phyloP scores from a whole-genome alignment of 2,113 vertebrate genomes.

The Nanorana parkeri region DNA sequence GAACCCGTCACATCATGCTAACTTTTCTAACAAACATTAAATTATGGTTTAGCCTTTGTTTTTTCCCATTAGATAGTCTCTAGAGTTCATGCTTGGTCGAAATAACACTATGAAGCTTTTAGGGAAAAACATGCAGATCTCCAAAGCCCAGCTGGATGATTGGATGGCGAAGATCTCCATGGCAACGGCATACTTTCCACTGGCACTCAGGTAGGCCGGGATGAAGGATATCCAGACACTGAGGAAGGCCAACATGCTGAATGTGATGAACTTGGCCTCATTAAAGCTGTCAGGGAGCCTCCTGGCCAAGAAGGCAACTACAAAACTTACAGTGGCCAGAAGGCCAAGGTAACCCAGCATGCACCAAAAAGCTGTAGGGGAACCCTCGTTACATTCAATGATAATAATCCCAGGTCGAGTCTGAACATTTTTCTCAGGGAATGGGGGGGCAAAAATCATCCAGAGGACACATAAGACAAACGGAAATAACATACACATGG shows the following conservation, averaged over 20 bases:
- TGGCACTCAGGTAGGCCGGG: conserved; percentile 32
- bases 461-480: conserved; percentile 48
- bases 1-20: too few species aligned
- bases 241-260: conserved; percentile 59
- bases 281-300: conserved; percentile 58
- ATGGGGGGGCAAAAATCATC: conserved; percentile 46
- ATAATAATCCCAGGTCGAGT: conserved; percentile 12
- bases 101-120: conserved; percentile 49
- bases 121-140: conserved; percentile 39
- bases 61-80: conserved; percentile 32
- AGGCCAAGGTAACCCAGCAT: conserved; percentile 52
- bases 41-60: neutral
- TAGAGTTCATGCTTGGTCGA: conserved; percentile 48
- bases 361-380: conserved; percentile 37
- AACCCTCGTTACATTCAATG: conserved; percentile 53
- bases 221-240: conserved; percentile 49
- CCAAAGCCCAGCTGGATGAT: conserved; percentile 34
- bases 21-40: too few species aligned
- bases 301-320: conserved; percentile 55
- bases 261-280: conserved; percentile 59
- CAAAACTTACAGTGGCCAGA: conserved; percentile 49
- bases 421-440: conserved; percentile 31
- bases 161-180: conserved; percentile 58
- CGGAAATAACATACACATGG: conserved; percentile 5
- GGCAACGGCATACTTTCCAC: conserved; percentile 45